Conservation (phyloP, 2,888 invertebrate species). For the Eulithis testata region DNA sequence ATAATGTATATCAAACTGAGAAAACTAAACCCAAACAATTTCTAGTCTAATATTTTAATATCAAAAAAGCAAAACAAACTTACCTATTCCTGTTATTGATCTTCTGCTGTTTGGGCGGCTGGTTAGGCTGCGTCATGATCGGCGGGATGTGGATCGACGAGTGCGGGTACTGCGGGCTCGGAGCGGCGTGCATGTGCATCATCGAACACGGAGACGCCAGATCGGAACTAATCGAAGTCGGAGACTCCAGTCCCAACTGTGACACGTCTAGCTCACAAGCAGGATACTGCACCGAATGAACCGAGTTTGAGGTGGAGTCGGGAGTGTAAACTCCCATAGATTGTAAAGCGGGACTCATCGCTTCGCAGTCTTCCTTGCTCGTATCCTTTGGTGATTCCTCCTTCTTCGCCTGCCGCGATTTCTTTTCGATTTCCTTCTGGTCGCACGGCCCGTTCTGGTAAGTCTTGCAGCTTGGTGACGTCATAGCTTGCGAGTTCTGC, state of each 20-base stretch:
- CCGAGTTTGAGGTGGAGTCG: constrained; percentile 92
- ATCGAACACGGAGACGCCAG: constrained; percentile 93
- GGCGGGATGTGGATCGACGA: constrained; percentile 79
- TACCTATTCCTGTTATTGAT: constrained; percentile 78
- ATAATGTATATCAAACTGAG: background rate
- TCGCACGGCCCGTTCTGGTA: constrained; percentile 74
- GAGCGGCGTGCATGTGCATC: constrained; percentile 81
- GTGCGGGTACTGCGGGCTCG: constrained; percentile 85
- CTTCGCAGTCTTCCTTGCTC: constrained; percentile 75
- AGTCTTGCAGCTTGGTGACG: constrained; percentile 71
- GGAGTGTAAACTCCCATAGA: constrained; percentile 95
- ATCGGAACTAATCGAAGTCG: constrained; percentile 94
- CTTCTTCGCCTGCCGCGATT: constrained; percentile 71
- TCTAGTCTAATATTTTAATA: background rate
- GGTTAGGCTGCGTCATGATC: constrained; percentile 81
- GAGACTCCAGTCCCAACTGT: constrained; percentile 94
- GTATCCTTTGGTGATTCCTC: constrained; percentile 71
- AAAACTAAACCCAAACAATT: background rate
- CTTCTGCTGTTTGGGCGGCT: constrained; percentile 79
- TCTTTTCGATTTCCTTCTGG: constrained; percentile 78
- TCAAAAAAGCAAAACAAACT: constrained; percentile 35
- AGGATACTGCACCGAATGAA: constrained; percentile 91
- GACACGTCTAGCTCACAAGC: constrained; percentile 94
- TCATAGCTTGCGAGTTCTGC: constrained; percentile 69
- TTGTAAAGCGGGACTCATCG: constrained; percentile 86